These are phyloP conservation scores for Brachionus koreanus DNA, from an alignment of 1,140 invertebrate genomes.

Conservation along the genomic window DNA sequence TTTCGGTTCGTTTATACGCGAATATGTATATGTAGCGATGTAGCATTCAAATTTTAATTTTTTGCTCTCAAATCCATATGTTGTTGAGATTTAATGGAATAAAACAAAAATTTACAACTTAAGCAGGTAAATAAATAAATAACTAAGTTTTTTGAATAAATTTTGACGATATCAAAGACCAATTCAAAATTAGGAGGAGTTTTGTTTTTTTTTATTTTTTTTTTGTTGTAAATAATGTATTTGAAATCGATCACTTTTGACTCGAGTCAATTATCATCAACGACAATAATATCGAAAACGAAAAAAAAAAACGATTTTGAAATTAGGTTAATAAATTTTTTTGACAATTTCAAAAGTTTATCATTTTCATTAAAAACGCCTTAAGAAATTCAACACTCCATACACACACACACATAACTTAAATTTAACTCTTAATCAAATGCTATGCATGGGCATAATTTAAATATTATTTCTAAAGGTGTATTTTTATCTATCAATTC, in stretches of 20 bases:
- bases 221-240: background rate
- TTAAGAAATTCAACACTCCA: background rate
- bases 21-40: background rate
- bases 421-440: background rate
- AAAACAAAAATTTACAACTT: background rate
- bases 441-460: background rate
- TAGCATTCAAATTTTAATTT: background rate
- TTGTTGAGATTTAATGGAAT: conserved; percentile 8
- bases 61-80: background rate
- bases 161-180: background rate
- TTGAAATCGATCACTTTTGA: conserved; percentile 2
- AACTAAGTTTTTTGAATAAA: background rate
- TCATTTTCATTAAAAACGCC: background rate
- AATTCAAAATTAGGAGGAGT: background rate
- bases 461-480: conserved; percentile 14
- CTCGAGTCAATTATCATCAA: background rate
- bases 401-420: background rate
- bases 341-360: background rate
- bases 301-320: background rate
- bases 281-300: background rate
- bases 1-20: background rate
- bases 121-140: conserved; percentile 30
- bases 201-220: background rate
- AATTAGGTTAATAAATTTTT: conserved; percentile 38
- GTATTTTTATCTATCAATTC: background rate